These are phyloP conservation scores for Gymnobelideus leadbeateri DNA, from an alignment of 2,113 vertebrate species.

Conservation along the genomic window DNA sequence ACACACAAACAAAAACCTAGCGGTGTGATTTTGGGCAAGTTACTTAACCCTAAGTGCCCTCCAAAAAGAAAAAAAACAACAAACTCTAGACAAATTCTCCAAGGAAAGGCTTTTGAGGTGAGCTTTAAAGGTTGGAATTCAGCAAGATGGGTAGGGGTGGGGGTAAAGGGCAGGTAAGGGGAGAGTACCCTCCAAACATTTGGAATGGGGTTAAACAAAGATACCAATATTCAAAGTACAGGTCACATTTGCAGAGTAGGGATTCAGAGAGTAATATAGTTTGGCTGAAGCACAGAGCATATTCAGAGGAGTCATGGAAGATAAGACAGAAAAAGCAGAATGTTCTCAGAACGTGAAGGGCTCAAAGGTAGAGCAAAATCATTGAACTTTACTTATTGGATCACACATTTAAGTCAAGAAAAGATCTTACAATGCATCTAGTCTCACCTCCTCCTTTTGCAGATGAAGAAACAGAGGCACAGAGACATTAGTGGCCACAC, in stretches of 20 bases:
- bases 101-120: neutral
- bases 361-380: conserved; percentile 17
- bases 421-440: neutral
- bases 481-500: neutral
- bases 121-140: neutral
- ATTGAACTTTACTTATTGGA: neutral
- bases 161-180: neutral
- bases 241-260: neutral
- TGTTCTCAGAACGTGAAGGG: neutral
- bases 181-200: neutral
- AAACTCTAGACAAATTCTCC: neutral
- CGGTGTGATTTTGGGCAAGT: too few relatives aligned
- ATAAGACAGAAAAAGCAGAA: neutral
- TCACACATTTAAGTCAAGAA: neutral
- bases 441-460: neutral
- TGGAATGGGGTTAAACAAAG: neutral
- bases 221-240: neutral
- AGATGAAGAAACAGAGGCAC: neutral
- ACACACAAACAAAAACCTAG: too few relatives aligned
- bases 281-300: neutral
- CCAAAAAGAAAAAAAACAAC: neutral
- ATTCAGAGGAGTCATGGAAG: neutral
- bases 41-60: too few relatives aligned
- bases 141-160: neutral
- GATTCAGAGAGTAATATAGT: neutral